Evolutionary conservation across 2,888 invertebrate species (phyloP).

Genomic region (Pseudococcus viburni): DNA sequence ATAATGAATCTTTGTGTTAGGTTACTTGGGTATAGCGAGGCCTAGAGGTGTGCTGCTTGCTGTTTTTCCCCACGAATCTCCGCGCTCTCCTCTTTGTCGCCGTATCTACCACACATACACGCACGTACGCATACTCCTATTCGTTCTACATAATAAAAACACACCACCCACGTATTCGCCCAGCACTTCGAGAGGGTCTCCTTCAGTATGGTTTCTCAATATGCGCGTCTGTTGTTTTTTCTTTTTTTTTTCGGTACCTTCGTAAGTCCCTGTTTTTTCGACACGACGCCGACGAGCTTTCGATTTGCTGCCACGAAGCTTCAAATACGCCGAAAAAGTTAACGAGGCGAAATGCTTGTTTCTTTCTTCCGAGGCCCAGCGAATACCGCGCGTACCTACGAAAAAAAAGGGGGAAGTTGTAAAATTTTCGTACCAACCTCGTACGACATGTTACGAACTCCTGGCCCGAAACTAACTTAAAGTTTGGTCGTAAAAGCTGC

Average conservation of each 20-base stretch:
- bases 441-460: slow-evolving; percentile 50
- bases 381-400: too few species aligned
- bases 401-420: too few species aligned
- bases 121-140: background rate
- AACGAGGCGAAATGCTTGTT: background rate
- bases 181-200: slow-evolving; percentile 12
- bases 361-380: background rate
- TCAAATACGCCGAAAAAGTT: background rate
- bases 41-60: background rate
- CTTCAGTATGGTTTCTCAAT: slow-evolving; percentile 49
- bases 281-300: background rate
- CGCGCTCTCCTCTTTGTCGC: background rate
- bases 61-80: background rate
- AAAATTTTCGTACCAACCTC: background rate
- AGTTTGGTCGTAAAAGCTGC: slow-evolving; percentile 57
- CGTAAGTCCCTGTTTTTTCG: background rate
- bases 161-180: background rate
- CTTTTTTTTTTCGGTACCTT: background rate
- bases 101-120: background rate
- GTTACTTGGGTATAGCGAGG: background rate
- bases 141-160: background rate
- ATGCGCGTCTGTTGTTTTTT: background rate
- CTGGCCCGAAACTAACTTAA: slow-evolving; percentile 59
- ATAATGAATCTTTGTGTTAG: slow-evolving; percentile 40
- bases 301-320: background rate